These are phyloP conservation scores for Alca torda DNA, from an alignment of 2,797 vertebrate genomes.

Conservation along the genomic window DNA sequence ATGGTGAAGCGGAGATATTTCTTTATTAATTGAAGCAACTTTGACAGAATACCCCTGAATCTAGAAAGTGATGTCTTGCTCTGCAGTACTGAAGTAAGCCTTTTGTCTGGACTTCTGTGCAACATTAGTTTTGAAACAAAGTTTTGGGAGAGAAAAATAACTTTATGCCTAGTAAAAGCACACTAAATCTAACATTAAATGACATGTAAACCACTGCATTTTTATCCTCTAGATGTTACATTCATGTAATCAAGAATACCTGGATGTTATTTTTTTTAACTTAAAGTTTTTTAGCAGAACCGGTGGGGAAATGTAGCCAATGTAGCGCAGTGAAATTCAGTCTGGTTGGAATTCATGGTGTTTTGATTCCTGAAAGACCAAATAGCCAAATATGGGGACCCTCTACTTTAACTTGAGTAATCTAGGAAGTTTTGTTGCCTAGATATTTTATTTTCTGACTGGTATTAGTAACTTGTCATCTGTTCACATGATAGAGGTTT, in stretches of 20 bases:
- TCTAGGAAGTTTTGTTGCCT: not conserved
- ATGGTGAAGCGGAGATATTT: not conserved
- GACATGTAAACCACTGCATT: not conserved
- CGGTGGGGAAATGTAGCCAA: not conserved
- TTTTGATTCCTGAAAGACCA: not conserved
- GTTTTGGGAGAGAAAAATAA: not conserved
- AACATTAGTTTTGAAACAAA: not conserved
- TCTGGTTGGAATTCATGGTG: not conserved
- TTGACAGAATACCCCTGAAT: not conserved
- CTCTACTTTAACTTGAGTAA: not conserved
- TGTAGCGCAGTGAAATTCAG: not conserved
- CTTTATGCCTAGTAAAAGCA: not conserved
- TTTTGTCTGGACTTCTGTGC: not conserved
- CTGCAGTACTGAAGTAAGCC: not conserved
- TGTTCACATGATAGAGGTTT: not conserved
- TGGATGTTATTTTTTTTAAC: not conserved
- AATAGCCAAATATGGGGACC: not conserved
- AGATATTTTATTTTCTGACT: not conserved
- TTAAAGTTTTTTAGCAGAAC: not conserved
- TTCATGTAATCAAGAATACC: not conserved
- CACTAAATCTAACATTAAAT: not conserved
- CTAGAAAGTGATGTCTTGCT: not conserved
- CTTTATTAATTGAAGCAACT: not conserved
- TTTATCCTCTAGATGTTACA: not conserved
- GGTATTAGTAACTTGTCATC: not conserved